Evolutionary conservation across 2,888 invertebrate species (phyloP), one percentile per base, ranked within the genome.

Genomic region (Mycalesis mineus): DNA sequence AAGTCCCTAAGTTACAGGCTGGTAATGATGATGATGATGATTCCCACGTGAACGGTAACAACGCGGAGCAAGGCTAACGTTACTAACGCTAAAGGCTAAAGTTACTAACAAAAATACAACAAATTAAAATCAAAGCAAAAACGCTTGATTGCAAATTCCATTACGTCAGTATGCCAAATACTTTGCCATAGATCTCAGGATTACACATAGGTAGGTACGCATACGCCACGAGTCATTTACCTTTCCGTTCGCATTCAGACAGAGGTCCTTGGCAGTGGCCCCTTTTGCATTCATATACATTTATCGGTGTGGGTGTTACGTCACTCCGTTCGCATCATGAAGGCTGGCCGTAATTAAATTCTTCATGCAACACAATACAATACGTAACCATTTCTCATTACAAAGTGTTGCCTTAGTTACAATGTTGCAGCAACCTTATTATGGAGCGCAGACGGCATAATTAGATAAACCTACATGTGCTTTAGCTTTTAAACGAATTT

Each of bases 251-350:
- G 77, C 74, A 74, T 73, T 77, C 75, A 73, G 77, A 75, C 72
- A 69, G 62, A 74, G 72, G 78, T 84, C 84, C 85, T 84, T 84
- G 85, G 79, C 84, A 85, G 73, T 84, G 84, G 82, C 84, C 82
- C 74, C 79, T 84, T 84, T 83, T 76, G 78, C 78, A 80, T 75
- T 75, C 74, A 73, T 73, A 75, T 73, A 80, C 74, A 78, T 80
- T 79, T 78, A 80, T 80, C 75, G 78, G 76, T 70, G 72, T 74
- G 51, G 64, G 69, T 62, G 69, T 83, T 80, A 77, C 78, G 76
- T 79, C 78, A 82, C 69, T 70, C 64, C 77, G 75, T 78, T 77
- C 75, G 77, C 78, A 77, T 80, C 78, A 75, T 75, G 75, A 75
- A 74, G 71, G 72, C 70, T 75, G 69, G 71, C 72, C 58, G 67